Base-by-base conservation (phyloP, 2,113 vertebrate genomes). In the Silurus glanis region DNA sequence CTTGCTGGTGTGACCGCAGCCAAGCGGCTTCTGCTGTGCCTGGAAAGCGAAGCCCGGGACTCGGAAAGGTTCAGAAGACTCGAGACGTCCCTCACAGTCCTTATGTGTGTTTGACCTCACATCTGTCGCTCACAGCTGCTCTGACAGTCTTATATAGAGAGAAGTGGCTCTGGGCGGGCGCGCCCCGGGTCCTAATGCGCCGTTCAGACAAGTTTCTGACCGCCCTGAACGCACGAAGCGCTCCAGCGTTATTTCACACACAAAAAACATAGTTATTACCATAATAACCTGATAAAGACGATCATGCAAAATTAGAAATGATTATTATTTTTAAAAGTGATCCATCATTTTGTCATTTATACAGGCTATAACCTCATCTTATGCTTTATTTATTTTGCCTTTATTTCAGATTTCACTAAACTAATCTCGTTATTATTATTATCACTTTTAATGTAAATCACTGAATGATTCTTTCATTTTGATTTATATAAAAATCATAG, bases 111-210 rank as follows among this genome's bases (percentile, higher is more conserved):
- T 76, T 61, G 28, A 83, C 67, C 76, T 74, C 83, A 86, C 89
- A 85, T 90, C 91, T 92, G 87, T 88, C 88, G 71, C 82, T 80
- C 37, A 62, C 14, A 19, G 76, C 71, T 59, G 13, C 69, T 61
- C 66, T 59, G 55, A n/a, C 53, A 13, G 14, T 37, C 86, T 89
- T 91, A 83, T 92, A 91, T 89, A 88, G 61, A 53, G 28, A 56
- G 17, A 58, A 53, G 80, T 45, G 56, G 66, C 62, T 59, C 49
- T 71, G 16, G 84, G 82, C 80, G 81, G 82, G 78, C 58, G 85
- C 75, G 45, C 82, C 64, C 89, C 37, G 83, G 89, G 88, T 90
- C 88, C 88, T 90, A 90, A 85, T 69, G 89, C 90, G 61, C 83
- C 45, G 23, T 17, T 10, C 1, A 0, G 66, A 51, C n/a, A 19